Evolutionary conservation across 2,888 invertebrate species (phyloP), one percentile per base, ranked within the genome.

Genomic region (Baccha elongata): DNA sequence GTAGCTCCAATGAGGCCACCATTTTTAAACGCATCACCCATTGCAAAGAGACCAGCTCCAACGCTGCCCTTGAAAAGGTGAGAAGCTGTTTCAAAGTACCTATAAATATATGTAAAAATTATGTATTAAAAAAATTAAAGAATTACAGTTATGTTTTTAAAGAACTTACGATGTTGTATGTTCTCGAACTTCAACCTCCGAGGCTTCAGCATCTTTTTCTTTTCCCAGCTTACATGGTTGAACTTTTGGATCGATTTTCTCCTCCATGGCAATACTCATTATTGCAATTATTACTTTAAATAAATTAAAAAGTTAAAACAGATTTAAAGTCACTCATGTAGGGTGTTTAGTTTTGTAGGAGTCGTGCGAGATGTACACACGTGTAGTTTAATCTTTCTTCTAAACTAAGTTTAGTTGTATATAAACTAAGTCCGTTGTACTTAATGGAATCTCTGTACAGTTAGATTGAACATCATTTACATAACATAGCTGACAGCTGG

Each of bases 61-160:
- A 99, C 95, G 91, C 98, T 98, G 7, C 98, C 98, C 89, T 98
- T 97, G 88, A 99, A 94, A 58, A 98, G 92, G 90, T 99, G 98
- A 91, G 96, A 94, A 90, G 97, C 91, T 0, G 97, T 96, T 88
- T 96, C 96, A 85, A 93, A 86, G 89, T 95, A 96, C 76, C 97
- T 97, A 89, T 8, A 29, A 8, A 17, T 1, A 21, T 52, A 5
- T 23, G 23, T 15, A 1, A 48, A n/a, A 23, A 6, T n/a, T n/a
- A n/a, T n/a, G n/a, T n/a, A 11, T 17, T 5, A 2, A 10, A 32
- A 52, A n/a, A 10, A 44, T 19, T 23, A 11, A 42, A 26, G 1
- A 42, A 13, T 15, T 19, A 5, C 37, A n/a, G 11, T 50, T 32
- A 32, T 10, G 13, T 0, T 21, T 26, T 11, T 26, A 21, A 48